These are phyloP conservation scores for Thomomys bottae DNA, from an alignment of 2,113 vertebrate species.

Conservation along the genomic window DNA sequence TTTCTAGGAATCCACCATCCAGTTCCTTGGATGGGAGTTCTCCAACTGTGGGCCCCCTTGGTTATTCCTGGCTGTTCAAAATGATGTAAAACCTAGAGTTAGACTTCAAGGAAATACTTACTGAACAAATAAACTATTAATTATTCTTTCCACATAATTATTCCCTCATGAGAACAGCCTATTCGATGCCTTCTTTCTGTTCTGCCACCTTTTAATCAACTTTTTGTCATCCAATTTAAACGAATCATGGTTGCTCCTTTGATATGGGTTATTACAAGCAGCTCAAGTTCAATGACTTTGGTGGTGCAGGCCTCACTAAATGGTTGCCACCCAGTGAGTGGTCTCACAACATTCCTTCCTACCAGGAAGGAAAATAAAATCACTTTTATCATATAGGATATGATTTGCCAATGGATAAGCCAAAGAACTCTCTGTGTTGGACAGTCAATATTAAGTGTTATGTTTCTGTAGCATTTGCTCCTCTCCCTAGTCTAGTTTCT, in stretches of 20 bases:
- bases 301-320: neutral
- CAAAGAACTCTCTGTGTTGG: neutral
- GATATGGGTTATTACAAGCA: constrained; percentile 32
- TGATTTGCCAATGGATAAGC: neutral
- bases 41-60: neutral
- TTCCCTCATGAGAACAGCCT: constrained; percentile 29
- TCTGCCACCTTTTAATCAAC: constrained; percentile 4
- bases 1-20: constrained; percentile 57
- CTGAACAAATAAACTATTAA: neutral
- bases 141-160: constrained; percentile 29
- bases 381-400: neutral
- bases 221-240: constrained; percentile 66
- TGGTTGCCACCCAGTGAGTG: neutral
- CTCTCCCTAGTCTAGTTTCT: neutral
- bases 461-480: neutral
- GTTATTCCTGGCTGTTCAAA: neutral
- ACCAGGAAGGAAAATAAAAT: neutral
- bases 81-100: neutral
- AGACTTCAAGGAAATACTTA: constrained; percentile 20
- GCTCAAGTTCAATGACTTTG: neutral
- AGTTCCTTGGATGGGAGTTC: neutral
- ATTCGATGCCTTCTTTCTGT: constrained; percentile 38
- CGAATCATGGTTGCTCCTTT: neutral
- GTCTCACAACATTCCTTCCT: neutral
- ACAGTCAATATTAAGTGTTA: neutral